A percentile compares a stretch with the other conserved stretches of the same genome.
These are phyloP conservation scores for Ischnus inquisitorius DNA, from an alignment of 2,888 invertebrate genomes.

Conservation along the genomic window DNA sequence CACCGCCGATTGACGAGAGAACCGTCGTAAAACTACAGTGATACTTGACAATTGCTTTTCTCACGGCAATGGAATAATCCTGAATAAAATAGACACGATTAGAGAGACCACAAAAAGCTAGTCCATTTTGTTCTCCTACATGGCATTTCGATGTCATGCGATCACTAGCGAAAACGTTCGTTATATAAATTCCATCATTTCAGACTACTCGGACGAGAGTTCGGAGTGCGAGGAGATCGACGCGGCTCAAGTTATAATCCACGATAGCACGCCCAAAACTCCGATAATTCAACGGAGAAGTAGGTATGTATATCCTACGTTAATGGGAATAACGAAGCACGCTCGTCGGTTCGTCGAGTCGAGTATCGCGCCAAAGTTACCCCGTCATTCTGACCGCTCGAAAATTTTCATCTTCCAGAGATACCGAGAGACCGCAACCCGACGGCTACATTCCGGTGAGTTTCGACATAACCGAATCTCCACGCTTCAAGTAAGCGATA, in stretches of 20 bases:
- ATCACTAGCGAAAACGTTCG: neutral
- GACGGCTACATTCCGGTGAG: slow-evolving; percentile 85
- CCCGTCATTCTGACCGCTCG: slow-evolving; percentile 75
- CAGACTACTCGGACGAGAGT: slow-evolving; percentile 74
- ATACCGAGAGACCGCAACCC: slow-evolving; percentile 82
- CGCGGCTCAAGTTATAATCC: slow-evolving; percentile 92
- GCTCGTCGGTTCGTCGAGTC: slow-evolving; percentile 42
- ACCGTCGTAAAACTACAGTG: slow-evolving; percentile 3
- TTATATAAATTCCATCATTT: slow-evolving; percentile 49
- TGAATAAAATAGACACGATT: neutral
- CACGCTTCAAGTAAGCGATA: too few species aligned
- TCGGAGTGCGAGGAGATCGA: slow-evolving; percentile 90
- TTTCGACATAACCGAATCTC: slow-evolving; percentile 59
- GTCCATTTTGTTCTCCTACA: neutral
- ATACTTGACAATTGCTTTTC: neutral
- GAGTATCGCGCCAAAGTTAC: slow-evolving; percentile 62
- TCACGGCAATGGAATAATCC: slow-evolving; percentile 16
- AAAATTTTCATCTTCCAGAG: slow-evolving; percentile 78
- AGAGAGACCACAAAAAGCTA: neutral
- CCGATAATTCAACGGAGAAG: slow-evolving; percentile 88
- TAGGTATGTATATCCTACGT: slow-evolving; percentile 76
- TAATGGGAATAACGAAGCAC: slow-evolving; percentile 62
- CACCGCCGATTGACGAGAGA: slow-evolving; percentile 39
- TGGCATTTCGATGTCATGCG: neutral
- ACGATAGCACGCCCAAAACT: slow-evolving; percentile 91